Percentiles rank a stretch among this genome's conserved stretches.
phyloP scores from a whole-genome alignment of 2,113 vertebrate genomes.

The Calyptomena viridis region DNA sequence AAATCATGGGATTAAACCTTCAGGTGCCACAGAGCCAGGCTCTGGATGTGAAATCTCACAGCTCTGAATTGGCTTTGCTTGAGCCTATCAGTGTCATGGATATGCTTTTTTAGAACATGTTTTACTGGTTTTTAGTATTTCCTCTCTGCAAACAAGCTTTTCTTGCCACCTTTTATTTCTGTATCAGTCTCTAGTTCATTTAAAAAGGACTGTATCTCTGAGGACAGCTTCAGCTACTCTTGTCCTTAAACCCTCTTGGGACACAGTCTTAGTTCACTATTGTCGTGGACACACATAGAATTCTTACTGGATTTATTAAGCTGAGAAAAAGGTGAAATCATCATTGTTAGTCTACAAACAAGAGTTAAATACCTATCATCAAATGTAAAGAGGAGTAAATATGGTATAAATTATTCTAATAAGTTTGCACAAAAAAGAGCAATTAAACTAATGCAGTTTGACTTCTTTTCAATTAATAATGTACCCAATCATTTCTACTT shows the following conservation, averaged over 20 bases:
- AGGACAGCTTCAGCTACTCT: neutral
- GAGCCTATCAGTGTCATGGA: neutral
- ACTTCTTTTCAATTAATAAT: constrained; percentile 70
- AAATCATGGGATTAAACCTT: neutral
- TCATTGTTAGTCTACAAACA: constrained; percentile 57
- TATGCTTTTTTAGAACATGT: neutral
- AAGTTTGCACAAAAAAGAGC: constrained; percentile 61
- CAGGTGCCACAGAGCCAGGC: neutral
- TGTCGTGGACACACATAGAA: neutral
- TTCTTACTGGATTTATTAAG: neutral
- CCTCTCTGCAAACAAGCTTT: neutral
- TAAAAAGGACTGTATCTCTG: neutral
- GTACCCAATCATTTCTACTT: constrained; percentile 55
- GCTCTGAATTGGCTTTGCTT: neutral
- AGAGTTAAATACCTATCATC: constrained; percentile 65
- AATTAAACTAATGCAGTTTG: constrained; percentile 66
- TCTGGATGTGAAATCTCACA: neutral
- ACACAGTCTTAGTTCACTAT: neutral
- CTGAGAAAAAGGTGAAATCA: constrained; percentile 31
- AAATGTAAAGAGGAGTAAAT: constrained; percentile 63
- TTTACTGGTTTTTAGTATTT: neutral
- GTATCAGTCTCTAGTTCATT: neutral
- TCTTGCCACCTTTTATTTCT: neutral
- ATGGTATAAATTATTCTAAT: constrained; percentile 65
- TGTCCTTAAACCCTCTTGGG: neutral